Percentiles rank a stretch among this genome's conserved stretches.
phyloP scores from a whole-genome alignment of 2,888 invertebrate species.

The Chrysodeixis includens region DNA sequence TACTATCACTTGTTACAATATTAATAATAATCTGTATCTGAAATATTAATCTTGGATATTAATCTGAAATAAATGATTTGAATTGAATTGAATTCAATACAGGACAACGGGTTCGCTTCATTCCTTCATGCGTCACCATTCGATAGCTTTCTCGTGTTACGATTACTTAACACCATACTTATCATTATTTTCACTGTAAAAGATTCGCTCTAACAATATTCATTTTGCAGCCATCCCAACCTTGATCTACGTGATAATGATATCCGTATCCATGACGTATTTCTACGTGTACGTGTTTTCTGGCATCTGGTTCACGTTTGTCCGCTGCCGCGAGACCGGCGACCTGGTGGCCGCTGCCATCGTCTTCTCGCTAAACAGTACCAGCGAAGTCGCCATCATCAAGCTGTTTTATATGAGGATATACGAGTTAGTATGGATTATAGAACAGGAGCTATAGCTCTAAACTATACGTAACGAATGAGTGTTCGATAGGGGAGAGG shows the following conservation, averaged over 20 bases:
- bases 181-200: background rate
- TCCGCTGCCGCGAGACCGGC: constrained; percentile 61
- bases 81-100: no score
- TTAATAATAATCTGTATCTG: no score
- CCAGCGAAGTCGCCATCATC: constrained; percentile 64
- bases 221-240: constrained; percentile 30
- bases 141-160: no score
- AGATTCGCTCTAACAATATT: background rate
- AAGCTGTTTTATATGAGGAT: constrained; percentile 69
- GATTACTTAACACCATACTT: no score
- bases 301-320: constrained; percentile 70
- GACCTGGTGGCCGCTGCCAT: constrained; percentile 64
- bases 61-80: no score
- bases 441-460: constrained; percentile 2
- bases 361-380: constrained; percentile 66
- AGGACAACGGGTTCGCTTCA: no score
- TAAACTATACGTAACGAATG: no score
- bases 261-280: constrained; percentile 14
- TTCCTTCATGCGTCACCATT: no score
- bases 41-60: no score
- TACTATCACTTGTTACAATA: no score
- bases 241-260: constrained; percentile 16
- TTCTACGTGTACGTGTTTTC: constrained; percentile 69
- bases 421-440: constrained; percentile 58
- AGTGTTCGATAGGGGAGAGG: no score